A percentile compares a stretch with the other conserved stretches of the same genome.
Conservation (phyloP, 2,797 vertebrate genomes). For the Scolopax bukidnonensis region DNA sequence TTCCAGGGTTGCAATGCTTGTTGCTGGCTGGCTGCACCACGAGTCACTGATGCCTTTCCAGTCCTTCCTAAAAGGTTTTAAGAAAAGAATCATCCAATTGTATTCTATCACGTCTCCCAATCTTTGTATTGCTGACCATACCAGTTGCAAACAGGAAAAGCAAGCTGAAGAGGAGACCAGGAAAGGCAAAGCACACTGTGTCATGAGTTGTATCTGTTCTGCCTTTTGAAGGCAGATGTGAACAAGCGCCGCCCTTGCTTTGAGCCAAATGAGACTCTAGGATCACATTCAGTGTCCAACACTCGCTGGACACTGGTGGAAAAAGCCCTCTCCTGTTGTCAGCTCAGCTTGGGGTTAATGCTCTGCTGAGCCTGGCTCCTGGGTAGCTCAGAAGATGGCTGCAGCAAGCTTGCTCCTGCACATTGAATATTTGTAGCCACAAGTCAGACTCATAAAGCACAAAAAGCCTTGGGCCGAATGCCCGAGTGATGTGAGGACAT, state of each 20-base stretch:
- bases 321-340: neutral
- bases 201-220: fast-evolving
- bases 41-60: neutral
- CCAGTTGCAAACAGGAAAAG: neutral
- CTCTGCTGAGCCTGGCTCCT: neutral
- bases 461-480: neutral
- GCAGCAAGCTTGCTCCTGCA: neutral
- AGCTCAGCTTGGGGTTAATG: neutral
- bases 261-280: neutral
- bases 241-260: neutral
- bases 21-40: neutral
- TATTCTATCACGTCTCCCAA: neutral
- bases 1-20: neutral
- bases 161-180: neutral
- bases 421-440: neutral
- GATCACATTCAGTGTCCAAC: neutral
- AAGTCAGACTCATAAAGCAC: neutral
- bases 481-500: neutral
- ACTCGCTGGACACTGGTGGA: neutral
- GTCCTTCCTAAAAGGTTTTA: neutral
- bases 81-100: neutral
- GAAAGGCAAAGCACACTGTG: neutral
- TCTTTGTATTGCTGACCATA: neutral
- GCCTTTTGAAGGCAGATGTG: neutral
- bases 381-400: neutral